phyloP scores from a whole-genome alignment of 2,113 vertebrate genomes.

The Podocnemis expansa region DNA sequence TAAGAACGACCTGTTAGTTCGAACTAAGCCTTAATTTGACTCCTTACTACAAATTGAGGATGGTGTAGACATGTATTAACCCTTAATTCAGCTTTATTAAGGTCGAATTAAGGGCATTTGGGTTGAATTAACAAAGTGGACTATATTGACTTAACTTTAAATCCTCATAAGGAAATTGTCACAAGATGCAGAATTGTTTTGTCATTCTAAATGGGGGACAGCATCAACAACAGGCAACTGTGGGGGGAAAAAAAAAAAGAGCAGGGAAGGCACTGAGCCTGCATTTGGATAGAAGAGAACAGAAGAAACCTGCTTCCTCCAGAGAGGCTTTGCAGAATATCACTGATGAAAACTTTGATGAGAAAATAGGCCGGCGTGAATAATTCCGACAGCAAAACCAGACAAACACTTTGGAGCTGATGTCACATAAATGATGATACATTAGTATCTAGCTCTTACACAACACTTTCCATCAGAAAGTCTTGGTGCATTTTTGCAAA shows the following conservation, averaged over 20 bases:
- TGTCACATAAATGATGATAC: not conserved
- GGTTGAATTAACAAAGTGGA: too few species aligned
- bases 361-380: not conserved
- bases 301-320: not conserved
- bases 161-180: not conserved
- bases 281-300: not conserved
- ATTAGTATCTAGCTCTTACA: not conserved
- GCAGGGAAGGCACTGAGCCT: not conserved
- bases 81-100: too few species aligned
- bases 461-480: not conserved
- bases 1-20: too few species aligned
- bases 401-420: constrained; percentile 1
- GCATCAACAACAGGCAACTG: not conserved
- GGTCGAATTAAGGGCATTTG: too few species aligned
- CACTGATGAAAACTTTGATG: not conserved
- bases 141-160: too few species aligned
- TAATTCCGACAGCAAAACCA: not conserved
- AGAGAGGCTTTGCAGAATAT: not conserved
- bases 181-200: not conserved
- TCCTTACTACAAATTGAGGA: too few species aligned
- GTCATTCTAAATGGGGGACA: not conserved
- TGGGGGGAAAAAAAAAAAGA: too few species aligned
- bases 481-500: not conserved
- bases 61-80: too few species aligned
- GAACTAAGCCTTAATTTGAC: too few species aligned